Percentiles rank a stretch among this genome's conserved stretches.
These are phyloP conservation scores for Sylvia borin DNA, from an alignment of 2,797 vertebrate species.

Conservation along the genomic window DNA sequence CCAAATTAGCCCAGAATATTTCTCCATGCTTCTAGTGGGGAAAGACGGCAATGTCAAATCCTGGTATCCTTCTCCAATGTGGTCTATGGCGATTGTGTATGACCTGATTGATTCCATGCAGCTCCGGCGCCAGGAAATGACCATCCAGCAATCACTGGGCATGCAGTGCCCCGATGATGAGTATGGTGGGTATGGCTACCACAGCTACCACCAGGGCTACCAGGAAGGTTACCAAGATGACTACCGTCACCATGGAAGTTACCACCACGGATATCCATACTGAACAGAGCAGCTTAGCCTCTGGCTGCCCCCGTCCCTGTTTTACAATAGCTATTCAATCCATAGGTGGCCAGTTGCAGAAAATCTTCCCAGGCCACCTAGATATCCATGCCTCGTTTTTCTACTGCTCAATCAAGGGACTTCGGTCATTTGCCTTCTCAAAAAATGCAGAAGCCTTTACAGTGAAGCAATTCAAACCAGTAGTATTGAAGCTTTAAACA, in stretches of 20 bases:
- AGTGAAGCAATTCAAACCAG: conserved; percentile 53
- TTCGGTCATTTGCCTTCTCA: conserved; percentile 58
- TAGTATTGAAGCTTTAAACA: conserved; percentile 63
- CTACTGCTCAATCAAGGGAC: conserved; percentile 56
- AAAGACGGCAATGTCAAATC: conserved; percentile 98
- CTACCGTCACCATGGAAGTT: conserved; percentile 83
- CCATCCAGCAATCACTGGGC: conserved; percentile 96
- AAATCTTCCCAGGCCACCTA: conserved; percentile 37
- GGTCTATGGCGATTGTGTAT: conserved; percentile 97
- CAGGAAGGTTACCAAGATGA: conserved; percentile 94
- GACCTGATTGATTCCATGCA: conserved; percentile 99
- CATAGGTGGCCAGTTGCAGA: conserved; percentile 13
- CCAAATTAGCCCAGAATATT: conserved; percentile 96
- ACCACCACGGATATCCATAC: conserved; percentile 92
- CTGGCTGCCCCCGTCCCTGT: background rate
- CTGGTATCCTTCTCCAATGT: conserved; percentile 99
- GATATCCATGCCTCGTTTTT: conserved; percentile 23
- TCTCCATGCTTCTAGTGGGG: conserved; percentile 98
- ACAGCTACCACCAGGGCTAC: conserved; percentile 90
- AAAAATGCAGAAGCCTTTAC: conserved; percentile 57
- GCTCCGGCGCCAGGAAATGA: conserved; percentile 97
- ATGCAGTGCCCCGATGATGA: conserved; percentile 98
- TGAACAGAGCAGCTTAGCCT: conserved; percentile 69
- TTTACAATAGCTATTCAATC: conserved; percentile 47
- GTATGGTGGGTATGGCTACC: conserved; percentile 95